Conservation (phyloP, 2,888 invertebrate genomes). For the Morinoia aosen region DNA sequence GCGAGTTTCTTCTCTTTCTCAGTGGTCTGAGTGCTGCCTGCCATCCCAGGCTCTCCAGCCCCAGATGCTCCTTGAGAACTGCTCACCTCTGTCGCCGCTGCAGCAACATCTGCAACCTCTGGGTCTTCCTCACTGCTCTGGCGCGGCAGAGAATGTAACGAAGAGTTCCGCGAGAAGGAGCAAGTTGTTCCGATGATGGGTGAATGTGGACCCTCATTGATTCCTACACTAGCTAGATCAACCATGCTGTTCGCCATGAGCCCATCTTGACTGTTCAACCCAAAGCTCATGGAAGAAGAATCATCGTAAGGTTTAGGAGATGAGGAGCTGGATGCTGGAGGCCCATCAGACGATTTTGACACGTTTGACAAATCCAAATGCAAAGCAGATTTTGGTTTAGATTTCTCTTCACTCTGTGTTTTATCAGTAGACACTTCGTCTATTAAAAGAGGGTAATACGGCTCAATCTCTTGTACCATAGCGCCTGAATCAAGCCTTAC, state of each 20-base stretch:
- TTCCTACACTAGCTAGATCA: slow-evolving; percentile 63
- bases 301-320: slow-evolving; percentile 50
- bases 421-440: neutral
- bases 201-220: slow-evolving; percentile 62
- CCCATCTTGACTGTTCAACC: slow-evolving; percentile 62
- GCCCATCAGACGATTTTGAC: slow-evolving; percentile 34
- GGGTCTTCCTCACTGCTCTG: neutral
- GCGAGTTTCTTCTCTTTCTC: neutral
- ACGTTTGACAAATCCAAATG: slow-evolving; percentile 27
- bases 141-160: neutral
- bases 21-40: neutral
- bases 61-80: neutral
- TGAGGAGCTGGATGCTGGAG: slow-evolving; percentile 14
- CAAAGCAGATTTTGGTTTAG: neutral
- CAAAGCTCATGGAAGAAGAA: slow-evolving; percentile 60
- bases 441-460: neutral
- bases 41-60: neutral
- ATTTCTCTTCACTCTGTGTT: neutral
- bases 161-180: slow-evolving; percentile 25
- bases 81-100: neutral
- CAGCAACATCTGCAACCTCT: neutral
- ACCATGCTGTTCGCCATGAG: slow-evolving; percentile 67
- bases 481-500: slow-evolving; percentile 50
- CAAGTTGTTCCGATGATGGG: neutral
- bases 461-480: slow-evolving; percentile 52